Evolutionary conservation across 2,888 invertebrate genomes (phyloP).

Genomic region (Drosophila vallismaia): DNA sequence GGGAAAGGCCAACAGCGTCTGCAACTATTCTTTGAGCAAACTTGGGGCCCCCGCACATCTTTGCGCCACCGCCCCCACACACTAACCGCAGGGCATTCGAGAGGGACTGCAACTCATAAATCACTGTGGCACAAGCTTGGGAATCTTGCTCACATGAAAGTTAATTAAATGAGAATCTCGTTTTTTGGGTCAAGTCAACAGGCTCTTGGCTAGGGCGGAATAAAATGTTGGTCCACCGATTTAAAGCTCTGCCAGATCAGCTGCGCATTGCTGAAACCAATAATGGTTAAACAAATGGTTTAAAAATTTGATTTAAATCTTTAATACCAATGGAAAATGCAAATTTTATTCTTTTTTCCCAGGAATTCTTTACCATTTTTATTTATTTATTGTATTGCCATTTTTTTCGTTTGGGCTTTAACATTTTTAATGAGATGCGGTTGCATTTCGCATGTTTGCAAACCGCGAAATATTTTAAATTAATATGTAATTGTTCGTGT

Average conservation of each 20-base stretch:
- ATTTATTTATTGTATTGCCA: slow-evolving; percentile 2
- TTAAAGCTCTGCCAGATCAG: slow-evolving; percentile 27
- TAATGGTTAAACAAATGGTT: slow-evolving; percentile 25
- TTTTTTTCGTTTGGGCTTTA: neutral
- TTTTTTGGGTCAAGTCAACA: slow-evolving; percentile 43
- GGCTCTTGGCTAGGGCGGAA: slow-evolving; percentile 14
- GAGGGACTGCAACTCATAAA: slow-evolving; percentile 24
- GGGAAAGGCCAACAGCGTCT: slow-evolving; percentile 32
- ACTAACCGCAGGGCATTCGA: slow-evolving; percentile 29
- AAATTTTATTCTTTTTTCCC: slow-evolving; percentile 12
- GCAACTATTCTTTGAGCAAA: slow-evolving; percentile 41
- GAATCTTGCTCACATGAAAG: slow-evolving; percentile 24
- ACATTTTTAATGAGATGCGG: slow-evolving; percentile 34
- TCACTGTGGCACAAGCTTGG: slow-evolving; percentile 27
- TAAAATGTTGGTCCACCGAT: slow-evolving; percentile 31
- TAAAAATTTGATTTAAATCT: slow-evolving; percentile 36
- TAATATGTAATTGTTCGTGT: slow-evolving; percentile 54
- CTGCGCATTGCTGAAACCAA: slow-evolving; percentile 33
- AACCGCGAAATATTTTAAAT: slow-evolving; percentile 57
- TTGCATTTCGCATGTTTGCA: slow-evolving; percentile 26
- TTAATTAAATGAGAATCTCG: slow-evolving; percentile 44
- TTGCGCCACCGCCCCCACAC: slow-evolving; percentile 2
- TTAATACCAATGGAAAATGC: slow-evolving; percentile 12
- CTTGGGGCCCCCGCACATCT: slow-evolving; percentile 24
- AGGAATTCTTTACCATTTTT: slow-evolving; percentile 6